Evolutionary conservation across 2,113 vertebrate species (phyloP), one percentile per base, ranked within the genome.

Genomic region (Melanocharis versteri): DNA sequence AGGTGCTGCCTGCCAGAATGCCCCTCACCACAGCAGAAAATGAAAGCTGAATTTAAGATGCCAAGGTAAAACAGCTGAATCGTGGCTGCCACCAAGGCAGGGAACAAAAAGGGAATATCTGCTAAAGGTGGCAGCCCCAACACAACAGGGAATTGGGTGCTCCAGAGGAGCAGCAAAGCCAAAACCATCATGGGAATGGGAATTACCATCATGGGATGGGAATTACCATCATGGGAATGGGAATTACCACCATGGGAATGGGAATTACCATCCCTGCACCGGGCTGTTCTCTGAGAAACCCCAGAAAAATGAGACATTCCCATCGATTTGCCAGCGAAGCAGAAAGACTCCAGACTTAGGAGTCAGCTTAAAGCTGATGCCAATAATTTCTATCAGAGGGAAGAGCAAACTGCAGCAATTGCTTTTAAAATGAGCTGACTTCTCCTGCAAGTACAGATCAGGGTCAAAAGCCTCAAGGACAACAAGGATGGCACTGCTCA

Each of bases 381-480:
- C 76, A 82, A 8, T 13, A 73, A 70, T 31, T 65, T 7, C 0
- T 22, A 77, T 6, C 28, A 48, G 37, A 60, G 80, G 23, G 61
- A 73, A 75, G 48, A 87, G 51, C 92, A 72, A 71, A 81, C 81
- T 73, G 77, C 93, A 95, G 81, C 37, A 58, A 68, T 5, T 28
- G 57, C 70, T 94, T 88, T 65, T 50, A 18, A 85, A 86, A 81
- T 0, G 14, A 91, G 84, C 65, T 76, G 73, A 22, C 40, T 85
- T 84, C 6, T 65, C 69, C 66, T 80, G 33, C 57, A 72, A 85
- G 70, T 5, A 19, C n/a, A 91, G 45, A 48, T 8, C 7, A 72
- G 78, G 66, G 95, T 93, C 42, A 93, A 50, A 95, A 82, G 62
- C 78, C 79, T 83, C 70, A 83, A 85, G 79, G 82, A 79, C 88